Base-by-base conservation (phyloP, 2,888 invertebrate genomes). In the Melolontha melolontha region DNA sequence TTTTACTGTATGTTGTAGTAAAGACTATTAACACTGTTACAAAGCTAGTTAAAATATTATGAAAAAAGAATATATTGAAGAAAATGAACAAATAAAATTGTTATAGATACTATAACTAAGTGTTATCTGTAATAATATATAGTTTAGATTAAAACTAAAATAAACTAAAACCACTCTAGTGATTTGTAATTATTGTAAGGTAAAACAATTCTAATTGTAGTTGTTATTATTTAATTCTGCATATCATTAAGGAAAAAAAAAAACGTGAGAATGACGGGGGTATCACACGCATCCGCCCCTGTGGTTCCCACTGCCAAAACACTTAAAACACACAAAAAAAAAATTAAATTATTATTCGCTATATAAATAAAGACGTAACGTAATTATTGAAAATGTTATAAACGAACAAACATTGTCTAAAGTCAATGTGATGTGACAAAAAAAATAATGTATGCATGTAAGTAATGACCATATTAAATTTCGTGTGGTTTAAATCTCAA, bases 61-160 rank as follows among this genome's bases (percentile, higher is more conserved):
- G 77, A 76, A 75, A 73, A 75, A 76, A 77, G 77, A 80, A 79
- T 76, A 74, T 68, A 74, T 73, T 73, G 72, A 73, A 75, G 74
- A 75, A 73, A 73, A 73, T 72, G 72, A 72, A 75, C 74, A 75
- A 80, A 79, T 75, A 76, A 80, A 78, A 82, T 82, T 83, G 83
- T 83, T 83, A 82, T 81, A 82, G 81, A 77, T 76, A 80, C 75
- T 76, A n/a, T n/a, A 80, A 82, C 78, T 82, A 83, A 83, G 81
- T 83, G 83, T 83, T 84, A 82, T 81, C 79, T 82, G 82, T 83
- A 82, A 79, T 82, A 82, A 82, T 82, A 62, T 34, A 82, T 87
- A 87, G 69, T 66, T 66, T 72, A 72, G 86, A 86, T 85, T 86
- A 87, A 85, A 85, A 67, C 14, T 64, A 42, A 51, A 7, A 27